Percentiles rank a stretch among this genome's conserved stretches.
These are phyloP conservation scores for Epinotia brunnichana DNA, from an alignment of 2,888 invertebrate species.

Conservation along the genomic window DNA sequence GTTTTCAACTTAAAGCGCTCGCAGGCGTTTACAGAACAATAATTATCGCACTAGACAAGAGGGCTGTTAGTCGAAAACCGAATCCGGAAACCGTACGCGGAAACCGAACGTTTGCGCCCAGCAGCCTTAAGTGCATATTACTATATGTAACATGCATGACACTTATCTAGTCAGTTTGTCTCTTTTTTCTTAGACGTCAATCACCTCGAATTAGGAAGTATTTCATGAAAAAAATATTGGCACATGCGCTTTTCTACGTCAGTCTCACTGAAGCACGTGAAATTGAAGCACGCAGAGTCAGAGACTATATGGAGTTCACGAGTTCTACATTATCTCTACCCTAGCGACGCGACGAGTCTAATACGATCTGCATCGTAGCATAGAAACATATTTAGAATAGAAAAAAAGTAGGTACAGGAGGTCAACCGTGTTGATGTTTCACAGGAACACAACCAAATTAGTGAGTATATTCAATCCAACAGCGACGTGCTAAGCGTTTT, in stretches of 20 bases:
- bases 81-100: too few relatives aligned
- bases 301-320: neutral
- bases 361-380: neutral
- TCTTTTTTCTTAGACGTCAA: constrained; percentile 25
- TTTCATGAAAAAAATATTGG: constrained; percentile 19
- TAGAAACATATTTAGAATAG: neutral
- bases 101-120: too few relatives aligned
- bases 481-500: too few relatives aligned
- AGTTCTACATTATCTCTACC: neutral
- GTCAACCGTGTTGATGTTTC: too few relatives aligned
- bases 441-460: too few relatives aligned
- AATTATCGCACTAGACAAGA: too few relatives aligned
- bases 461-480: too few relatives aligned
- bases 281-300: constrained; percentile 13
- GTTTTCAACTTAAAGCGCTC: too few relatives aligned
- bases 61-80: too few relatives aligned
- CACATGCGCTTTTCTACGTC: constrained; percentile 27
- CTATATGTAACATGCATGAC: constrained; percentile 6
- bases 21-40: too few relatives aligned
- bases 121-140: neutral
- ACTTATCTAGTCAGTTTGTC: neutral
- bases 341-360: neutral
- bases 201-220: constrained; percentile 17
- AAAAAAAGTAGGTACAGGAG: too few relatives aligned
- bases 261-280: constrained; percentile 19